Conservation (phyloP, 2,888 invertebrate species). For the Litoditis marina region DNA sequence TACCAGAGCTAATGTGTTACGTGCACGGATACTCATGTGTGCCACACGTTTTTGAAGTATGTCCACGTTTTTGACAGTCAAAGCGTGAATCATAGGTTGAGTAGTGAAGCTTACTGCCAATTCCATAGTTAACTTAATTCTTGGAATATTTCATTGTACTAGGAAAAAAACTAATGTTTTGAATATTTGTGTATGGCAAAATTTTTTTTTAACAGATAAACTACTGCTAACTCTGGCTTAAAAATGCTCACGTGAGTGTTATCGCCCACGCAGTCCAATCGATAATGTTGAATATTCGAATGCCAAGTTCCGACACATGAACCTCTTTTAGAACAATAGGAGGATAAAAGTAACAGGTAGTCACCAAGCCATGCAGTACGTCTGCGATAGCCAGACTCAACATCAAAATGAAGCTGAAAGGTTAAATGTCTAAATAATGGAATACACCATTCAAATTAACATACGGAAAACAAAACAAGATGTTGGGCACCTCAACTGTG, state of each 20-base stretch:
- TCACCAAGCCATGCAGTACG: constrained; percentile 58
- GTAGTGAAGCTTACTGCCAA: too few species aligned
- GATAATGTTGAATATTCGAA: constrained; percentile 58
- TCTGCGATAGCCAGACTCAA: constrained; percentile 59
- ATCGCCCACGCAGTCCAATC: constrained; percentile 62
- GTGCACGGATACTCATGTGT: too few species aligned
- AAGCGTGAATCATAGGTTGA: too few species aligned
- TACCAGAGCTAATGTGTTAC: too few species aligned
- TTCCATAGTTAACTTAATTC: too few species aligned
- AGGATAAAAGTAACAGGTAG: constrained; percentile 59
- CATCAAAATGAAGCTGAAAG: constrained; percentile 59
- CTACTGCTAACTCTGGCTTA: neutral
- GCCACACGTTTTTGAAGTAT: too few species aligned
- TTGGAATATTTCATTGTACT: neutral
- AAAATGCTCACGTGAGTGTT: constrained; percentile 52
- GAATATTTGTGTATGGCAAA: too few species aligned
- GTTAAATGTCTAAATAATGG: too few species aligned
- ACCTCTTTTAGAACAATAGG: constrained; percentile 52
- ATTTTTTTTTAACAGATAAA: neutral
- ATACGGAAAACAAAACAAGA: too few species aligned
- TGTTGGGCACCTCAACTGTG: too few species aligned
- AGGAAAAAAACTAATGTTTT: neutral
- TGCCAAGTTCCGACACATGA: constrained; percentile 46
- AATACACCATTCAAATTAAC: too few species aligned
- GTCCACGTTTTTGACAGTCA: too few species aligned